Percentiles rank a stretch among this genome's conserved stretches.
Conservation (phyloP, 2,797 vertebrate genomes). For the Rhadinocentrus ornatus region DNA sequence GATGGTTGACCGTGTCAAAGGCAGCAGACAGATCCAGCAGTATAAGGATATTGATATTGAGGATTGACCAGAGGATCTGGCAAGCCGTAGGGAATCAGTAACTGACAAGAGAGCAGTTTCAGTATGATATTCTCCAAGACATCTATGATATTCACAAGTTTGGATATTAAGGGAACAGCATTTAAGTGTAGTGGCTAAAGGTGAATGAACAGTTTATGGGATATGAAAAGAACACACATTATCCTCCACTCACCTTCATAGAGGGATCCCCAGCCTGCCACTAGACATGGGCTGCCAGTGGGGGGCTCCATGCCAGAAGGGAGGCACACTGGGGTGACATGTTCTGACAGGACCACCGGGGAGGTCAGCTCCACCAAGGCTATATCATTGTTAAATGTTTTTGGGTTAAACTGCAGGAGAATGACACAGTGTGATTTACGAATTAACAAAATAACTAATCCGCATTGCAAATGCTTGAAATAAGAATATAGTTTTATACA, state of each 20-base stretch:
- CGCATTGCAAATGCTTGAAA: neutral
- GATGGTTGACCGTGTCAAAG: too few species aligned
- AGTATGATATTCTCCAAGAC: too few species aligned
- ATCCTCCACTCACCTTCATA: conserved; percentile 87
- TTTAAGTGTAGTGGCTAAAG: neutral
- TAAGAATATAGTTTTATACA: neutral
- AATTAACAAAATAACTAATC: neutral
- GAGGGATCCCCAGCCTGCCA: conserved; percentile 94
- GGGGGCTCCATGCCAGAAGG: conserved; percentile 86
- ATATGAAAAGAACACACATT: neutral
- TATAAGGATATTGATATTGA: too few species aligned
- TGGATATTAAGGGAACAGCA: neutral
- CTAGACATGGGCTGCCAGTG: conserved; percentile 88
- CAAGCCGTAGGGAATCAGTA: too few species aligned
- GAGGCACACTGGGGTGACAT: conserved; percentile 88
- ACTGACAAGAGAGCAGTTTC: too few species aligned
- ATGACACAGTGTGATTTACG: conserved; percentile 14
- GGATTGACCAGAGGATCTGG: too few species aligned
- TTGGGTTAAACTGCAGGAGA: conserved; percentile 88
- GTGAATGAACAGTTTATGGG: neutral
- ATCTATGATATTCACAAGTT: too few species aligned
- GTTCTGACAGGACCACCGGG: conserved; percentile 78
- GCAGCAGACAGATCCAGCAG: too few species aligned
- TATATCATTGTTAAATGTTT: conserved; percentile 92
- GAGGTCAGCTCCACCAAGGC: conserved; percentile 90